These are phyloP conservation scores for Chrysolina haemoptera DNA, from an alignment of 2,888 invertebrate species.

Conservation along the genomic window DNA sequence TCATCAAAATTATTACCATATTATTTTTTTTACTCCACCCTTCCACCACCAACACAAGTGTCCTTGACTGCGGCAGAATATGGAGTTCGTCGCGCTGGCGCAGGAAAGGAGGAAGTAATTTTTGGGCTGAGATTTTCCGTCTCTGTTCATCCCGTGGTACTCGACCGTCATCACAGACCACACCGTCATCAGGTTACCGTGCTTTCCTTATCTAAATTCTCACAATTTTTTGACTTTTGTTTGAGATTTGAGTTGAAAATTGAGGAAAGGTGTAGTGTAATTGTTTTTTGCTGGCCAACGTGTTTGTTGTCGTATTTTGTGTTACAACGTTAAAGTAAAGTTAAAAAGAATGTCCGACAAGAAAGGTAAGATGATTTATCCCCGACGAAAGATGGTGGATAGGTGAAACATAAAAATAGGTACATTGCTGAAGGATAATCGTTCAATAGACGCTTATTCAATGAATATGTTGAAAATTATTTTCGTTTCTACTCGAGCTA, in stretches of 20 bases:
- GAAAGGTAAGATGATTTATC: slow-evolving; percentile 59
- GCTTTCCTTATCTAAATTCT: slow-evolving; percentile 48
- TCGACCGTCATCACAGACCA: slow-evolving; percentile 35
- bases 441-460: slow-evolving; percentile 31
- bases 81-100: slow-evolving; percentile 39
- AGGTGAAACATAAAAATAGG: slow-evolving; percentile 43
- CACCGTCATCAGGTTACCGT: slow-evolving; percentile 39
- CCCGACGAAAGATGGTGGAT: slow-evolving; percentile 51
- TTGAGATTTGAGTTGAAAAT: slow-evolving; percentile 43
- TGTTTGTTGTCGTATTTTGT: slow-evolving; percentile 47
- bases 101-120: slow-evolving; percentile 40
- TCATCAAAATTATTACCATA: neutral
- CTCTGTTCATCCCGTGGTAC: slow-evolving; percentile 30
- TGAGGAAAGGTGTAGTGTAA: slow-evolving; percentile 45
- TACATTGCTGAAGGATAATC: slow-evolving; percentile 33
- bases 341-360: slow-evolving; percentile 60
- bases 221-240: slow-evolving; percentile 49
- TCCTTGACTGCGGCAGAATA: slow-evolving; percentile 23
- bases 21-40: neutral
- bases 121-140: slow-evolving; percentile 12
- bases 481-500: slow-evolving; percentile 15
- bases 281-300: slow-evolving; percentile 43
- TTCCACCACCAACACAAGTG: neutral
- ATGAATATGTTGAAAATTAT: neutral
- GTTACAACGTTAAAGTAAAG: slow-evolving; percentile 42